Evolutionary conservation across 2,888 invertebrate species (phyloP).

Genomic region (Cyclophora punctaria): DNA sequence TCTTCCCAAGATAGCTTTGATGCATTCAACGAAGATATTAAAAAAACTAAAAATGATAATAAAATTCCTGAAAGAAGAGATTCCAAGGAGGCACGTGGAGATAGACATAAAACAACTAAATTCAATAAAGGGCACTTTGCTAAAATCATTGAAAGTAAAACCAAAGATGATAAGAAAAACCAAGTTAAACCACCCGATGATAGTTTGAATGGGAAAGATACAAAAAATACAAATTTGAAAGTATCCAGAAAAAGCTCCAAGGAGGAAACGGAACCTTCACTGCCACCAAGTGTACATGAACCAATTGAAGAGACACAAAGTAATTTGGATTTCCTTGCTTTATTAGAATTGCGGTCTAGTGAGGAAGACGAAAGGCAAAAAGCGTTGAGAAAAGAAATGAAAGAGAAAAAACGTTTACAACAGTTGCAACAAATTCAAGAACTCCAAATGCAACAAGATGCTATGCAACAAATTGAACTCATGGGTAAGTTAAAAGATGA

Average conservation of each 20-base stretch:
- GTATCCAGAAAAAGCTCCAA: conserved; percentile 40
- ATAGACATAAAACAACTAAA: conserved; percentile 68
- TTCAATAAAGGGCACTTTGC: conserved; percentile 76
- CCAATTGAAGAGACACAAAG: conserved; percentile 52
- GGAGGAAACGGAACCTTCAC: conserved; percentile 25
- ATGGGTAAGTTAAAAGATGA: conserved; percentile 59
- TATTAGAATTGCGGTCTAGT: conserved; percentile 73
- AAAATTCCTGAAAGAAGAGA: conserved; percentile 78
- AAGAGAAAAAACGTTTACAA: conserved; percentile 72
- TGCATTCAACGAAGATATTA: conserved; percentile 74
- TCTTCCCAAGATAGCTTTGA: conserved; percentile 84
- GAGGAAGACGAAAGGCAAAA: conserved; percentile 77
- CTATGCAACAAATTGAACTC: conserved; percentile 54
- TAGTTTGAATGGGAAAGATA: conserved; percentile 40
- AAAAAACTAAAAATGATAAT: conserved; percentile 75
- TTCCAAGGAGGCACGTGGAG: conserved; percentile 78
- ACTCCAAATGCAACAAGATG: conserved; percentile 67
- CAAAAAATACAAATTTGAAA: conserved; percentile 31
- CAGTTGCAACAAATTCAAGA: conserved; percentile 67
- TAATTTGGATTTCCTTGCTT: conserved; percentile 76
- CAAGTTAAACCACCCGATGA: conserved; percentile 67
- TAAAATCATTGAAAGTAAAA: conserved; percentile 76
- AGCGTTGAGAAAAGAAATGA: conserved; percentile 71
- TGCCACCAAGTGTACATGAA: conserved; percentile 36
- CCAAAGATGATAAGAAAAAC: conserved; percentile 76